These are phyloP conservation scores for Oscheius sp. DNA, from an alignment of 2,888 invertebrate genomes.

Conservation along the genomic window DNA sequence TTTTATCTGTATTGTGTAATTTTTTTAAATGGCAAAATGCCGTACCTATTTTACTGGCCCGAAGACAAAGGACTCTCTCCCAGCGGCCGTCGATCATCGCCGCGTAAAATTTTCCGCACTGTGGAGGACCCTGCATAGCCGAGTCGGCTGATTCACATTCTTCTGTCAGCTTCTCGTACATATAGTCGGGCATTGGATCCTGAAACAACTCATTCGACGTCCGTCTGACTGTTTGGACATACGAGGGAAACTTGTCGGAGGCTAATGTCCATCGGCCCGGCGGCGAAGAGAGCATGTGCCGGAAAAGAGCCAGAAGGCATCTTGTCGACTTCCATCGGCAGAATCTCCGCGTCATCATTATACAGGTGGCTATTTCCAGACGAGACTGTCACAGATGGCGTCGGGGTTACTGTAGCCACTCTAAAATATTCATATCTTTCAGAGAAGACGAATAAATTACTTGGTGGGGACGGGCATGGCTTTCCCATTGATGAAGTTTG, in stretches of 20 bases:
- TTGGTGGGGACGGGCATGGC: constrained; percentile 21
- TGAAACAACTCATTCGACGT: constrained; percentile 20
- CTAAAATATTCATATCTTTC: not conserved
- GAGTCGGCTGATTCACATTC: constrained; percentile 52
- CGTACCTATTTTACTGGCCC: constrained; percentile 55
- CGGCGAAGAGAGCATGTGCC: constrained; percentile 59
- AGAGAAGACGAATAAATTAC: not conserved
- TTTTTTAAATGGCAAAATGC: not conserved
- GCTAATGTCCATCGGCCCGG: constrained; percentile 61
- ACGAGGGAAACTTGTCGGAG: constrained; percentile 58
- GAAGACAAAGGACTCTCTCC: constrained; percentile 56
- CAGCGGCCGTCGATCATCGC: constrained; percentile 55
- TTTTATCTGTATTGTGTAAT: constrained; percentile 40
- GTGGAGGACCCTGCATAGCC: constrained; percentile 30
- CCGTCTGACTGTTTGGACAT: not conserved
- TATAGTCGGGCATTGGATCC: constrained; percentile 67
- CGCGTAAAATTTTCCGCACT: constrained; percentile 48
- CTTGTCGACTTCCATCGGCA: constrained; percentile 48
- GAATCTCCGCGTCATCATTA: constrained; percentile 31
- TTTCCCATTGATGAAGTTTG: constrained; percentile 21
- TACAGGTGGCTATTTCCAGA: constrained; percentile 14
- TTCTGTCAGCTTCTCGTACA: constrained; percentile 58
- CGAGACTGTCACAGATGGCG: not conserved
- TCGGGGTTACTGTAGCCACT: not conserved
- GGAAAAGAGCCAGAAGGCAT: constrained; percentile 58